Base-by-base conservation (phyloP, 2,113 vertebrate species). In the Tragulus kanchil region DNA sequence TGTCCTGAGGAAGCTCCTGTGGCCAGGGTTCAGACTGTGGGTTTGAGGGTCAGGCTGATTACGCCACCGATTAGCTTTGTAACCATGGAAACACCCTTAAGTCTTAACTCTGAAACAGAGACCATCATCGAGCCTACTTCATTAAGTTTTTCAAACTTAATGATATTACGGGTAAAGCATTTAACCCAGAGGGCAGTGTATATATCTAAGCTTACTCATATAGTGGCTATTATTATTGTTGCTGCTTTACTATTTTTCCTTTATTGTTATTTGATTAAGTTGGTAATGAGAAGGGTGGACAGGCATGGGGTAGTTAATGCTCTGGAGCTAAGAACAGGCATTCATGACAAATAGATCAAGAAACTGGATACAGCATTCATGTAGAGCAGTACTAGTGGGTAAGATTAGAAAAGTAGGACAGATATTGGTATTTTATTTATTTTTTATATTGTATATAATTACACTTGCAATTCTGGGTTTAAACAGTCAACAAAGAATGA, bases 21-120 rank as follows among this genome's bases (percentile, higher is more conserved):
- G 64, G 28, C 5, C 0, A 1, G 0, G 8, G 5, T 31, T 50
- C 86, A 13, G n/a, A 17, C 25, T 54, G 4, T 61, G 45, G 26
- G 62, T 25, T 25, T 17, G 5, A 45, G 21, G 21, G 14, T 91
- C 58, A 42, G 69, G 13, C 71, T 77, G 12, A 64, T 54, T 42
- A 5, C 48, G 9, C 6, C 3, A 10, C 8, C 1, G 1, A 5
- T 61, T 42, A 85, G 31, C 69, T 82, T 52, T 31, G 58, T 54
- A 45, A 48, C 9, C 17, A 17, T 45, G 42, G 50, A 26, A 67
- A 59, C 42, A 6, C 67, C 36, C 16, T 54, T 21, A 15, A 48
- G 54, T 62, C 85, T 92, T 83, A 36, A 45, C 50, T 75, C 21
- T 83, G 50, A 62, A 50, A 73, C 45, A 42, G 15, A 31, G 3